Percentiles rank a stretch among this genome's conserved stretches.
Conservation (phyloP, 2,888 invertebrate species). For the Hypsopygia costalis region DNA sequence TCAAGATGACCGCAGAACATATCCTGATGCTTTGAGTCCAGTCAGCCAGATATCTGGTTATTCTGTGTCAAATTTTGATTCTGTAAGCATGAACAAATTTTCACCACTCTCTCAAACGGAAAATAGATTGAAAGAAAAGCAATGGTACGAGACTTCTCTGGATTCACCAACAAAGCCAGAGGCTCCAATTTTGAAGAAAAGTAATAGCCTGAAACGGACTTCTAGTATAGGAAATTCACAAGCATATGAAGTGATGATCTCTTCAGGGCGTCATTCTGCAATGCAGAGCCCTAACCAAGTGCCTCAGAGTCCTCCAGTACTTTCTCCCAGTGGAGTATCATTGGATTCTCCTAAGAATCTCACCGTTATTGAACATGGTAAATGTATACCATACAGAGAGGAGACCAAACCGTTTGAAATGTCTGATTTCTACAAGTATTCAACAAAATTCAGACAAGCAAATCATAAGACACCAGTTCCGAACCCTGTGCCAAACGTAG, state of each 20-base stretch:
- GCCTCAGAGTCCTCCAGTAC: constrained; percentile 54
- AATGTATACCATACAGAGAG: constrained; percentile 95
- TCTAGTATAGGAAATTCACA: constrained; percentile 79
- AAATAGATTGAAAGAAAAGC: constrained; percentile 78
- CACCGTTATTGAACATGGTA: constrained; percentile 92
- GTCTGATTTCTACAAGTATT: constrained; percentile 99
- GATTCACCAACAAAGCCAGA: constrained; percentile 77
- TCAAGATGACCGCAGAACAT: constrained; percentile 49
- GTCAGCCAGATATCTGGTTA: constrained; percentile 67
- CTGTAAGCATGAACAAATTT: constrained; percentile 63
- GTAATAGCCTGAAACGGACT: constrained; percentile 72
- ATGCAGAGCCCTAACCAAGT: constrained; percentile 64
- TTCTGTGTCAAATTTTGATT: constrained; percentile 60
- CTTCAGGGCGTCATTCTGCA: constrained; percentile 65
- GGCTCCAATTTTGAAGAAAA: constrained; percentile 55
- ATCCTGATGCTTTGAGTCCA: constrained; percentile 61
- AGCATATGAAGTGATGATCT: constrained; percentile 65
- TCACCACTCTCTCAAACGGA: constrained; percentile 66
- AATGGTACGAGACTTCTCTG: constrained; percentile 86
- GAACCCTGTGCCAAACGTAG: constrained; percentile 37
- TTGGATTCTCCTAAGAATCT: constrained; percentile 90
- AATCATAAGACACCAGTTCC: constrained; percentile 40
- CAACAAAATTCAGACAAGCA: constrained; percentile 91
- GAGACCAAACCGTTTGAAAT: constrained; percentile 98
- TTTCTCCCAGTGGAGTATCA: constrained; percentile 75